These are phyloP conservation scores for Hydroisotoma schaefferi DNA, from an alignment of 2,888 invertebrate species.

Conservation along the genomic window DNA sequence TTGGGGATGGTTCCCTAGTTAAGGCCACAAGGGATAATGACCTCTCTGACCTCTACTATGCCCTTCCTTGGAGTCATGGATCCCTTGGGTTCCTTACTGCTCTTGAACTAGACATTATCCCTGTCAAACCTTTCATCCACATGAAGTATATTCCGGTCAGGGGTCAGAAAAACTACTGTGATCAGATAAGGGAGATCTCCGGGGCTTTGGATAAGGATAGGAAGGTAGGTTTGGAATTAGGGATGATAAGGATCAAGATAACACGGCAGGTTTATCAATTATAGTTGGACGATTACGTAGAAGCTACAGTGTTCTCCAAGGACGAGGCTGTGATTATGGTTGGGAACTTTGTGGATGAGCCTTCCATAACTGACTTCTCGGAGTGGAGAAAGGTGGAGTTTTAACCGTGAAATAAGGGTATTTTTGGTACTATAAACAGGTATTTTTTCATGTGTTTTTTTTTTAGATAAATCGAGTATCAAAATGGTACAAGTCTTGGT, in stretches of 20 bases:
- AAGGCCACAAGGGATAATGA: conserved; percentile 60
- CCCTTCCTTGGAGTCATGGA: conserved; percentile 66
- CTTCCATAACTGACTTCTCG: conserved; percentile 50
- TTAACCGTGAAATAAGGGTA: background rate
- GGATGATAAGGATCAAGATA: background rate
- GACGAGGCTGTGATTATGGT: conserved; percentile 65
- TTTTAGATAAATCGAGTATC: conserved; percentile 58
- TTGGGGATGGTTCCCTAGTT: conserved; percentile 62
- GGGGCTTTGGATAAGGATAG: conserved; percentile 56
- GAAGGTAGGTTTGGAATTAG: conserved; percentile 26
- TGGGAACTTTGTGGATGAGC: conserved; percentile 63
- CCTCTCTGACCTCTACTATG: conserved; percentile 58
- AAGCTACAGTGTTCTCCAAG: conserved; percentile 63
- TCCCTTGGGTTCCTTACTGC: conserved; percentile 65
- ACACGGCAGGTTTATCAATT: background rate
- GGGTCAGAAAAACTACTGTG: conserved; percentile 63
- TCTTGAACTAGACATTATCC: conserved; percentile 62
- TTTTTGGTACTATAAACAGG: background rate
- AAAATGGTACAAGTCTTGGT: conserved; percentile 69
- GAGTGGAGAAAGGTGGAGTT: conserved; percentile 42
- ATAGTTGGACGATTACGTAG: conserved; percentile 60
- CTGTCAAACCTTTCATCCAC: conserved; percentile 63
- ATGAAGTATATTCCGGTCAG: conserved; percentile 63
- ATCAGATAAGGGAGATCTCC: conserved; percentile 60
- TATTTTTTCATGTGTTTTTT: background rate